These are phyloP conservation scores for Epinephelus cyanopodus DNA, from an alignment of 2,113 vertebrate species.

Conservation along the genomic window DNA sequence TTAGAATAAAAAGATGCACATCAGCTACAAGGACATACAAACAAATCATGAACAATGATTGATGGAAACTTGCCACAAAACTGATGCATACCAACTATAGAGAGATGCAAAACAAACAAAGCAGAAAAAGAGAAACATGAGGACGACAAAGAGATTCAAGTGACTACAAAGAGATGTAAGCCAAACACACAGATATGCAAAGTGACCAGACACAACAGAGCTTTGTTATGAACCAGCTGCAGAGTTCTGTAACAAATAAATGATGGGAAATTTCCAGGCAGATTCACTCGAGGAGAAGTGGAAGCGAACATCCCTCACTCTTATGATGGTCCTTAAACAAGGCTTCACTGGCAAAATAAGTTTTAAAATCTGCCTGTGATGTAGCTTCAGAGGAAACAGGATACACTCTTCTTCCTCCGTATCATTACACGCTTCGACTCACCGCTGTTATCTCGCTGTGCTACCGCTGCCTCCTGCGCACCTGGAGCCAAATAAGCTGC, in stretches of 20 bases:
- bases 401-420: neutral
- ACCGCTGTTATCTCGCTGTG: neutral
- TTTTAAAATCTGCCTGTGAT: conserved; percentile 9
- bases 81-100: no score
- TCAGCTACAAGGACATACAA: neutral
- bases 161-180: no score
- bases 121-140: no score
- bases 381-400: conserved; percentile 10
- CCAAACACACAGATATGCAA: no score
- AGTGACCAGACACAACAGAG: no score
- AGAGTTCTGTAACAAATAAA: neutral
- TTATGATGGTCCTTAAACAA: neutral
- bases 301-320: neutral
- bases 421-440: neutral
- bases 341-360: neutral
- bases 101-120: no score
- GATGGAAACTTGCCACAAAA: no score
- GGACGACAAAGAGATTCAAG: no score
- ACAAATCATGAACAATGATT: no score
- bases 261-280: neutral
- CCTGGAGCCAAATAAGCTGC: neutral
- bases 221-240: no score
- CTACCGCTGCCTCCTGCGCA: neutral
- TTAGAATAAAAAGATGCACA: neutral
- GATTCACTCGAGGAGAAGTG: neutral